A percentile compares a stretch with the other conserved stretches of the same genome.
phyloP scores from a whole-genome alignment of 2,113 vertebrate genomes.

The Lagenorhynchus albirostris region DNA sequence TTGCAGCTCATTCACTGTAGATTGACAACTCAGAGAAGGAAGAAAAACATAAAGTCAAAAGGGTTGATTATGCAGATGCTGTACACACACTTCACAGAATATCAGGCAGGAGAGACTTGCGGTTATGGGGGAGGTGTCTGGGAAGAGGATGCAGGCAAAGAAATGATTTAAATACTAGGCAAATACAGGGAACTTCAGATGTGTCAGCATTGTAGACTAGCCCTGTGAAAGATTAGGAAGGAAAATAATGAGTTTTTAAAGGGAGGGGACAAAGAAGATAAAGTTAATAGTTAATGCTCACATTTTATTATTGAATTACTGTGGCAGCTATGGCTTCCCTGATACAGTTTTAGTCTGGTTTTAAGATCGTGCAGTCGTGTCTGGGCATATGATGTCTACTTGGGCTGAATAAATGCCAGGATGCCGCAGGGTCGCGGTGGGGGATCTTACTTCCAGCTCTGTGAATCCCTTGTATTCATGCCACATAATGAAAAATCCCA shows the following conservation, averaged over 20 bases:
- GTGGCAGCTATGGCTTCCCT: no score
- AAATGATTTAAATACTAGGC: rapidly evolving
- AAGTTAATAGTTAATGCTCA: no score
- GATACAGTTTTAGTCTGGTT: neutral
- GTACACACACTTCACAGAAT: rapidly evolving
- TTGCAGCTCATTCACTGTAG: neutral
- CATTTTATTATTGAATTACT: neutral
- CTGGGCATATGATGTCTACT: rapidly evolving
- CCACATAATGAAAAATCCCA: no score
- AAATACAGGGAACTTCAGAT: no score
- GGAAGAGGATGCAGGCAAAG: neutral
- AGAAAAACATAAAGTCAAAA: neutral
- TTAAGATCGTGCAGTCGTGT: rapidly evolving
- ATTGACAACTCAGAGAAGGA: neutral
- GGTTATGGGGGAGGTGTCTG: rapidly evolving
- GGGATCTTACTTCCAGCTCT: no score
- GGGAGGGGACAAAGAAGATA: neutral
- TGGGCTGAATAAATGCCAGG: rapidly evolving
- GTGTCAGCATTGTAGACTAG: no score
- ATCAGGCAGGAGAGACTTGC: neutral
- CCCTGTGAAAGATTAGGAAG: neutral
- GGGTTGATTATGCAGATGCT: neutral
- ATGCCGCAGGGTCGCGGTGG: rapidly evolving
- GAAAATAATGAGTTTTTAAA: neutral
- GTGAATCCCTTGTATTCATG: no score